phyloP scores from a whole-genome alignment of 2,797 vertebrate species.

The Anableps anableps region DNA sequence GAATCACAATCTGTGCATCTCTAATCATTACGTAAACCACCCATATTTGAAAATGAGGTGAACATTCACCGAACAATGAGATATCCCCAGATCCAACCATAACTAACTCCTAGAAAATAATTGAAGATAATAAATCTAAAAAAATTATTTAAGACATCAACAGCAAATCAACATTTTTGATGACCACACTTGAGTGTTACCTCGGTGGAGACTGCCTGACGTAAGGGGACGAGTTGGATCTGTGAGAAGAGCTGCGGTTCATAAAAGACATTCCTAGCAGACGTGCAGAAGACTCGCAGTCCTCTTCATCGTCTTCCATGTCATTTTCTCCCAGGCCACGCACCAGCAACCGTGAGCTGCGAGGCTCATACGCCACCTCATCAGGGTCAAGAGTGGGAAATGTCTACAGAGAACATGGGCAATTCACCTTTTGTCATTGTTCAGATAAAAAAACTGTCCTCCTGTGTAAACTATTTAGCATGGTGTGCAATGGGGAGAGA shows the following conservation, averaged over 20 bases:
- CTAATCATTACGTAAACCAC: not conserved
- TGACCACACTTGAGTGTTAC: conserved; percentile 38
- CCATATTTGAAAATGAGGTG: not conserved
- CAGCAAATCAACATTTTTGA: not conserved
- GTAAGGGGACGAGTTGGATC: conserved; percentile 80
- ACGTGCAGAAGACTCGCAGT: conserved; percentile 95
- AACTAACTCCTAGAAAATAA: not conserved
- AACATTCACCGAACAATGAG: not conserved
- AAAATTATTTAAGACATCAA: not conserved
- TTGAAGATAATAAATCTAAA: not conserved
- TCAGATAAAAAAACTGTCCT: not conserved
- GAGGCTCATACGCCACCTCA: conserved; percentile 90
- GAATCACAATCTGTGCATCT: not conserved
- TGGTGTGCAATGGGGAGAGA: not conserved
- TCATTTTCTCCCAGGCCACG: conserved; percentile 95
- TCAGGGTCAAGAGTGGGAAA: conserved; percentile 89
- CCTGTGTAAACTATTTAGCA: conserved; percentile 16
- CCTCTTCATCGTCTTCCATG: conserved; percentile 95
- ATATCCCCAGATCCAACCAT: not conserved
- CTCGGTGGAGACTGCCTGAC: conserved; percentile 82
- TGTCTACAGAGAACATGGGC: conserved; percentile 46
- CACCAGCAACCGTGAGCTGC: conserved; percentile 91
- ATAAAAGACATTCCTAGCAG: conserved; percentile 97
- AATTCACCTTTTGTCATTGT: conserved; percentile 17
- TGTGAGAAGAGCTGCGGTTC: conserved; percentile 91